Evolutionary conservation across 2,888 invertebrate species (phyloP).

Genomic region (Hecatera dysodea): DNA sequence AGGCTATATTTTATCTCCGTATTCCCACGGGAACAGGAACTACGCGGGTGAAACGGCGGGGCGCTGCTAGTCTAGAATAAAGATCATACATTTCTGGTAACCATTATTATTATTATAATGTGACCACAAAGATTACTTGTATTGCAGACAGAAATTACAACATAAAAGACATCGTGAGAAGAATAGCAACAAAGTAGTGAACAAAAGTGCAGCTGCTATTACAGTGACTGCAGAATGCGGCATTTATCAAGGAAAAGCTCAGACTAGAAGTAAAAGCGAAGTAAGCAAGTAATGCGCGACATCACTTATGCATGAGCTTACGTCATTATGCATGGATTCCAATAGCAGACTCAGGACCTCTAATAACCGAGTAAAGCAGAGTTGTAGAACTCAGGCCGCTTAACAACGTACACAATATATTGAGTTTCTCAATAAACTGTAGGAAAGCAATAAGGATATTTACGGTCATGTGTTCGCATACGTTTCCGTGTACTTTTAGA

Average conservation of each 20-base stretch:
- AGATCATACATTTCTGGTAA: too few relatives aligned
- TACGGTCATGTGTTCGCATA: conserved; percentile 58
- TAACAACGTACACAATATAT: conserved; percentile 64
- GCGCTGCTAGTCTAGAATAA: too few relatives aligned
- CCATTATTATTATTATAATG: too few relatives aligned
- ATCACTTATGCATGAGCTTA: conserved; percentile 85
- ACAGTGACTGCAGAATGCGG: conserved; percentile 70
- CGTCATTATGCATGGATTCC: conserved; percentile 85
- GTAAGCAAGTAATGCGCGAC: conserved; percentile 79
- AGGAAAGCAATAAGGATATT: conserved; percentile 66
- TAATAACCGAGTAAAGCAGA: conserved; percentile 78
- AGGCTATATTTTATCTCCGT: too few relatives aligned
- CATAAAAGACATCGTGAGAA: conserved; percentile 50
- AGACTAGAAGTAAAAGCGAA: conserved; percentile 78
- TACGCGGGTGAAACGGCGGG: too few relatives aligned
- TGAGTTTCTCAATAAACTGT: conserved; percentile 64
- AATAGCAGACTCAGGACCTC: conserved; percentile 76
- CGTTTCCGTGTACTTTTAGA: conserved; percentile 57
- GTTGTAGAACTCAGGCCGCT: conserved; percentile 67
- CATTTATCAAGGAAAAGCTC: conserved; percentile 73
- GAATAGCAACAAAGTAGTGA: conserved; percentile 61
- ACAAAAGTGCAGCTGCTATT: conserved; percentile 67
- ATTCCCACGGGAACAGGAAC: too few relatives aligned
- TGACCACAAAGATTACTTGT: conserved; percentile 2
- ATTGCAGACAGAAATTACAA: conserved; percentile 13